Percentiles rank a stretch among this genome's conserved stretches.
Conservation (phyloP, 35 echinoderm and acorn worm species). For the Ptychodera flava region DNA sequence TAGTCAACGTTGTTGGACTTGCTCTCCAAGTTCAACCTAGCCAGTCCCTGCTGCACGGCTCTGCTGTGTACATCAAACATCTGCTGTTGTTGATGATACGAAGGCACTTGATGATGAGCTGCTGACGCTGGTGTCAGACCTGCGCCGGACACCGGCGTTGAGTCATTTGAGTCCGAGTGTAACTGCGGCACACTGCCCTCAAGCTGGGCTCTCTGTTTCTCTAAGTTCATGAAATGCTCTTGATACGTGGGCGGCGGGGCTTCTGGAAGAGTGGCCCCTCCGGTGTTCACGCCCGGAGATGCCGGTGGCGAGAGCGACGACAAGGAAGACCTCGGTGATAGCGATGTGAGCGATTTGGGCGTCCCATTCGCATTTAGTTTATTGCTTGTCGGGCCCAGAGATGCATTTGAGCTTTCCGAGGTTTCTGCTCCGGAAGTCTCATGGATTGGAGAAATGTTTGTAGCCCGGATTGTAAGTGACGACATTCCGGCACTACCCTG, state of each 20-base stretch:
- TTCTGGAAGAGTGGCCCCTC: neutral
- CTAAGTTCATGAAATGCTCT: slow-evolving; percentile 41
- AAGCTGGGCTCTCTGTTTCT: slow-evolving; percentile 23
- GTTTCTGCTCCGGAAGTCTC: neutral
- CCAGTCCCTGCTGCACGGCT: neutral
- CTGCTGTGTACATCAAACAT: neutral
- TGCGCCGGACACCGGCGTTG: neutral
- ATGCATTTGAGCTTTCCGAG: neutral
- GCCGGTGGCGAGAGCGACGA: slow-evolving; percentile 90
- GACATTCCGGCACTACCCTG: slow-evolving; percentile 30
- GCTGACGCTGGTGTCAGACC: neutral
- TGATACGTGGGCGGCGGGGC: slow-evolving; percentile 53
- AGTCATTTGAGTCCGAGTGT: neutral
- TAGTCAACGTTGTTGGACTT: neutral
- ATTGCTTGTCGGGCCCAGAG: neutral
- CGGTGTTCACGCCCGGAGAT: slow-evolving; percentile 47
- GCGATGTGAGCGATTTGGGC: slow-evolving; percentile 48
- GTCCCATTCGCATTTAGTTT: slow-evolving; percentile 25
- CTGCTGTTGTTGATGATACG: neutral
- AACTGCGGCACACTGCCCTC: neutral
- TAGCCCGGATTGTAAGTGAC: neutral
- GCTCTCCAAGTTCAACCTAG: neutral
- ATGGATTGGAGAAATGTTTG: slow-evolving; percentile 16
- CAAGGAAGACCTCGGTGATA: slow-evolving; percentile 85
- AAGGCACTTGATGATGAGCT: neutral